Percentiles rank a stretch among this genome's conserved stretches.
Conservation (phyloP, 2,113 vertebrate species). For the Aythya baeri region DNA sequence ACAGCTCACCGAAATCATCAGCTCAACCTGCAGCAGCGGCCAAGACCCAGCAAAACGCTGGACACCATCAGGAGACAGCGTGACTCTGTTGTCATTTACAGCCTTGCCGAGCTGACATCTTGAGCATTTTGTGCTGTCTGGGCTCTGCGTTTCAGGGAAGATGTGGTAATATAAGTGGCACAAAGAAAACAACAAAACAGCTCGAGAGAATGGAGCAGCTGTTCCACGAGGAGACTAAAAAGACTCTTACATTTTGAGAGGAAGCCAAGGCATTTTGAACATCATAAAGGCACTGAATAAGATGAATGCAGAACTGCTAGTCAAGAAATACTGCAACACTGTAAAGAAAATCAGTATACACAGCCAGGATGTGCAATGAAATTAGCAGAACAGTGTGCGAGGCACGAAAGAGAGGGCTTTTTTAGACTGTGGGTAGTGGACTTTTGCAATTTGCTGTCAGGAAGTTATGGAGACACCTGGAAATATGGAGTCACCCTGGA, state of each 20-base stretch:
- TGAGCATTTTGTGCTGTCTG: not conserved
- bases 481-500: not conserved
- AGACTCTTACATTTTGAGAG: not conserved
- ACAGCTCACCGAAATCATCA: not conserved
- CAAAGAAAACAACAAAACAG: not conserved
- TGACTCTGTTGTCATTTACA: not conserved
- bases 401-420: not conserved
- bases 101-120: not conserved
- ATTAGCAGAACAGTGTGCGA: not conserved
- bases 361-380: not conserved
- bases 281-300: not conserved
- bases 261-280: not conserved
- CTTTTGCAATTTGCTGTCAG: not conserved
- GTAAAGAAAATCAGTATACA: not conserved
- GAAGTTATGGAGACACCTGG: not conserved
- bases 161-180: accelerated
- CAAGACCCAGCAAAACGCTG: not conserved
- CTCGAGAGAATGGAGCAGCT: not conserved
- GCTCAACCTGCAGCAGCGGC: not conserved
- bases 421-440: not conserved
- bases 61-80: not conserved
- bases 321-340: not conserved
- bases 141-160: not conserved
- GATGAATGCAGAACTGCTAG: not conserved
- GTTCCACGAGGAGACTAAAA: not conserved